Evolutionary conservation across 2,113 vertebrate species (phyloP).

Genomic region (Vulpes lagopus): DNA sequence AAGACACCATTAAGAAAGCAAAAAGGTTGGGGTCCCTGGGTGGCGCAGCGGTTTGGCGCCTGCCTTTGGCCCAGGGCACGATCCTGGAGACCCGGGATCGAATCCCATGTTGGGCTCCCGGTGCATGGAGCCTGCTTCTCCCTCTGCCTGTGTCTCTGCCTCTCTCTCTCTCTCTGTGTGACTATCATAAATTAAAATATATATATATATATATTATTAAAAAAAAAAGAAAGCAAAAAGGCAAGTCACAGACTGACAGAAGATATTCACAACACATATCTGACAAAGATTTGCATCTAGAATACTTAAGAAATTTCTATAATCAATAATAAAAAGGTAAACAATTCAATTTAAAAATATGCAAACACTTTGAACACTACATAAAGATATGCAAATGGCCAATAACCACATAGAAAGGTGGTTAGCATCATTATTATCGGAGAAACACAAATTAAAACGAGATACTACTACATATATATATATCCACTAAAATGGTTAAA

Average conservation of each 20-base stretch:
- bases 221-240: neutral
- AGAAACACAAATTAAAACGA: conserved; percentile 39
- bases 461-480: neutral
- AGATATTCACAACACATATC: neutral
- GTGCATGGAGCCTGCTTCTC: no score
- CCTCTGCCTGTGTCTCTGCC: no score
- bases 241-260: neutral
- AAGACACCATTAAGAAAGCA: conserved; percentile 17
- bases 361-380: neutral
- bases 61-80: no score
- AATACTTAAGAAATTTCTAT: neutral
- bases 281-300: neutral
- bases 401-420: neutral
- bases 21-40: neutral
- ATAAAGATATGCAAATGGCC: conserved; percentile 7
- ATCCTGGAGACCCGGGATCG: no score
- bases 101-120: no score
- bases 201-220: no score
- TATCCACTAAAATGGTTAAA: neutral
- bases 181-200: no score
- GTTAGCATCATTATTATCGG: neutral
- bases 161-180: no score
- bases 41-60: no score
- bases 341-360: conserved; percentile 20
- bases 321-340: conserved; percentile 38